phyloP scores from a whole-genome alignment of 2,888 invertebrate species.

The Limenitis camilla region DNA sequence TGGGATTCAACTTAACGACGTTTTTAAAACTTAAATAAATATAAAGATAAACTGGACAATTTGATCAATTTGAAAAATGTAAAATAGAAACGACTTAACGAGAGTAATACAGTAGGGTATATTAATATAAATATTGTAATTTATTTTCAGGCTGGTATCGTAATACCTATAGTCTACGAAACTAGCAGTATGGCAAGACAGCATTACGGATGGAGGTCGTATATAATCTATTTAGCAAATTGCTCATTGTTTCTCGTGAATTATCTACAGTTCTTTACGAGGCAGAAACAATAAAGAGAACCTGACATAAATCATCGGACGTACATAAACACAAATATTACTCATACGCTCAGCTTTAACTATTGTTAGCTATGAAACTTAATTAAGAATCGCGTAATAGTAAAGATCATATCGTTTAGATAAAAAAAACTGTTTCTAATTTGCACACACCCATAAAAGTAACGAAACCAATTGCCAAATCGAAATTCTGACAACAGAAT shows the following conservation, averaged over 20 bases:
- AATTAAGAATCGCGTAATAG: conserved; percentile 37
- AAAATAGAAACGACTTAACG: background rate
- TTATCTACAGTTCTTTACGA: conserved; percentile 64
- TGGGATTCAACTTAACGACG: conserved; percentile 16
- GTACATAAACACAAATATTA: conserved; percentile 54
- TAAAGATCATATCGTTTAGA: conserved; percentile 35
- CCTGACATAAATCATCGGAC: conserved; percentile 64
- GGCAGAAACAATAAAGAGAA: conserved; percentile 67
- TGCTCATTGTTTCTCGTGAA: conserved; percentile 70
- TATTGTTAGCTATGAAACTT: conserved; percentile 54
- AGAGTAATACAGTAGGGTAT: conserved; percentile 3
- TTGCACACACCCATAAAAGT: conserved; percentile 39
- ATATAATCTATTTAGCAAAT: conserved; percentile 70
- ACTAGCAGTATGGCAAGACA: conserved; percentile 73
- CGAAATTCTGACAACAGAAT: conserved; percentile 30
- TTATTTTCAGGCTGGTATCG: conserved; percentile 36
- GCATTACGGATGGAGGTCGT: conserved; percentile 69
- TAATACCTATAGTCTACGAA: conserved; percentile 57
- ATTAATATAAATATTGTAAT: conserved; percentile 14
- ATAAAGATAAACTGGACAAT: conserved; percentile 3
- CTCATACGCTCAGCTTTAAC: conserved; percentile 50
- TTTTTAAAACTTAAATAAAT: conserved; percentile 13
- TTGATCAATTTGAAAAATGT: background rate
- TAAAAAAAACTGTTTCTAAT: conserved; percentile 24
- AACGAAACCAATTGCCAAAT: conserved; percentile 35